Percentiles rank a stretch among this genome's conserved stretches.
Evolutionary conservation across 1,140 invertebrate species (phyloP).

Genomic region (Bombus haemorrhoidalis): DNA sequence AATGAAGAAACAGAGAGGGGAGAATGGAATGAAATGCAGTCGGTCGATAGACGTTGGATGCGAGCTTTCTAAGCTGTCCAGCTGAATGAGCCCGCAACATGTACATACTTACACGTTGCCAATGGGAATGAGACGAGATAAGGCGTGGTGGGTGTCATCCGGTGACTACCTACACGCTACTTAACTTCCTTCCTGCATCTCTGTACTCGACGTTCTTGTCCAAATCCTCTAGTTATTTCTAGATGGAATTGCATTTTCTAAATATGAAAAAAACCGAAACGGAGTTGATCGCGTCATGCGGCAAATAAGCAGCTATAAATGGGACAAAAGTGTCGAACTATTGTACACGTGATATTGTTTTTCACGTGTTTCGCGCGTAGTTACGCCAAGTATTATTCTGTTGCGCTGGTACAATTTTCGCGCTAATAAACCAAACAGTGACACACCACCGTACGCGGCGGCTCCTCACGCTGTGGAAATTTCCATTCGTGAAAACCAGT

Average conservation of each 20-base stretch:
- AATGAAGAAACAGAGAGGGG: background rate
- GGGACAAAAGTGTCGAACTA: background rate
- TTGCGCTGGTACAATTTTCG: slow-evolving; percentile 58
- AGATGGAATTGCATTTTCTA: background rate
- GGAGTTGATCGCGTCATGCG: too few relatives aligned
- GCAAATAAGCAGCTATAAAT: background rate
- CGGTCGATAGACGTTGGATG: background rate
- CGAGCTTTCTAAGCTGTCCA: background rate
- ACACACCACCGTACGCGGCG: slow-evolving; percentile 49
- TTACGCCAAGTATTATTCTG: slow-evolving; percentile 26
- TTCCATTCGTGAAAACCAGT: slow-evolving; percentile 74
- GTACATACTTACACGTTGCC: background rate
- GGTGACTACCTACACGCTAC: background rate
- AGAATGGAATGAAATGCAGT: background rate
- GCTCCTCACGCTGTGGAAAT: slow-evolving; percentile 69
- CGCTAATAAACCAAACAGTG: slow-evolving; percentile 67
- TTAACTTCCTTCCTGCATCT: slow-evolving; percentile 7
- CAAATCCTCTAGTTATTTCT: background rate
- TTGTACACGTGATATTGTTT: background rate
- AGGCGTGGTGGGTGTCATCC: slow-evolving; percentile 12
- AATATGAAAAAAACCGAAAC: background rate
- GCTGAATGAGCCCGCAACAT: background rate
- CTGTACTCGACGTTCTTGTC: background rate
- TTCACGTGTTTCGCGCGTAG: background rate
- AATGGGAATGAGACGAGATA: slow-evolving; percentile 3